Base-by-base conservation (phyloP, 2,888 invertebrate species). In the Drosophila subquinaria region DNA sequence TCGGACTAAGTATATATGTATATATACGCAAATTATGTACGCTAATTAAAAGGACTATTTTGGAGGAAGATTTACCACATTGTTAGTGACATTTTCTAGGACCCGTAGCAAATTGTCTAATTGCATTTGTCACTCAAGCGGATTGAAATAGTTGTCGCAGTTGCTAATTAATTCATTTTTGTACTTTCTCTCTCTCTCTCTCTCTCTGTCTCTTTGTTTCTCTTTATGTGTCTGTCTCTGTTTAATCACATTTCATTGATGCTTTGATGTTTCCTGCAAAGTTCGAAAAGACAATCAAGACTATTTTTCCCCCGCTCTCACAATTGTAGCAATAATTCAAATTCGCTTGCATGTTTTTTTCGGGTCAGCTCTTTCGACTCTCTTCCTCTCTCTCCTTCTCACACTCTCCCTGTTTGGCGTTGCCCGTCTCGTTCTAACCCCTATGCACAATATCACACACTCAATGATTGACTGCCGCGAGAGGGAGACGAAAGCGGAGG, bases 311-410 rank as follows among this genome's bases (percentile, higher is more conserved):
- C 48, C 20, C 20, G n/a, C 23, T 48, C 13, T 20, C 4, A 38
- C 52, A 27, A 20, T 52, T 35, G 38, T 56, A 56, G 43, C 57
- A 69, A 62, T 72, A 57, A 69, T 51, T 55, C 17, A 60, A 60
- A 13, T 61, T 68, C 45, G 52, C 17, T 62, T 76, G 76, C 76
- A 69, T 77, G 76, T 50, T 43, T 56, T 38, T 17, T 17, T 38
- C 36, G 17, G 17, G 33, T 20, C 9, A 13, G 20, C 20, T 23
- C 51, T 20, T 23, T 23, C 9, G 35, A 4, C 5, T 13, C 11
- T 11, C 33, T 20, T 8, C 15, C 27, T 35, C 30, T 40, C 42
- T 43, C 15, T 27, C n/a, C 40, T 20, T 48, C 36, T 35, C 27
- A 20, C 42, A 13, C 42, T 52, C 10, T 40, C 35, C 38, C 38